Evolutionary conservation across 2,888 invertebrate genomes (phyloP).

Genomic region (Campaea margaritaria): DNA sequence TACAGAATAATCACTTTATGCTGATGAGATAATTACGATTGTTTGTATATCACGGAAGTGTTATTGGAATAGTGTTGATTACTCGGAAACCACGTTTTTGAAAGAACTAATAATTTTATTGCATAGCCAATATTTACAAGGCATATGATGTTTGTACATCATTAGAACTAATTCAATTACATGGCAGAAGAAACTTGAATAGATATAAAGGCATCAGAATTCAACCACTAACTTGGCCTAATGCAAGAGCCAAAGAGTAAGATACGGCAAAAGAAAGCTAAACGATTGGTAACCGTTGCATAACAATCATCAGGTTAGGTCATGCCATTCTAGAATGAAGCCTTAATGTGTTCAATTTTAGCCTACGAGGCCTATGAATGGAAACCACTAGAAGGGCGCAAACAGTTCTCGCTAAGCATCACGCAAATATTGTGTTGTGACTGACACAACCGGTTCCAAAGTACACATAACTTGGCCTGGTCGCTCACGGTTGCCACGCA

Average conservation of each 20-base stretch:
- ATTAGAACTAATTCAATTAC: too few species aligned
- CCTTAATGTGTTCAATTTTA: conserved; percentile 21
- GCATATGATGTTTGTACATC: neutral
- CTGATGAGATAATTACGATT: conserved; percentile 24
- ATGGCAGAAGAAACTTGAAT: neutral
- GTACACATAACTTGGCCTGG: conserved; percentile 59
- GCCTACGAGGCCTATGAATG: conserved; percentile 59
- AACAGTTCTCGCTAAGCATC: conserved; percentile 57
- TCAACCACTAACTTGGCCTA: neutral
- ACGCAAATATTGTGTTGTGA: conserved; percentile 74
- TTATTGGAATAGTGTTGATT: conserved; percentile 10
- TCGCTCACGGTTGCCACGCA: conserved; percentile 52
- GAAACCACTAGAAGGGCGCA: conserved; percentile 56
- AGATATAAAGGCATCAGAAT: too few species aligned
- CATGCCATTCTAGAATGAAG: conserved; percentile 10
- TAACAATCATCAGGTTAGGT: conserved; percentile 15
- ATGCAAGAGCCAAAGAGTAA: neutral
- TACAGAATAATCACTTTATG: conserved; percentile 21
- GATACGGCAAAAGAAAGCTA: neutral
- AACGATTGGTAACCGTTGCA: conserved; percentile 5
- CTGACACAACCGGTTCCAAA: conserved; percentile 69
- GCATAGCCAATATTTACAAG: too few species aligned
- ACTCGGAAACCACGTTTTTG: conserved; percentile 15
- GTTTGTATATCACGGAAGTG: conserved; percentile 26
- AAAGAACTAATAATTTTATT: neutral